Evolutionary conservation across 2,888 invertebrate genomes (phyloP), one percentile per base, ranked within the genome.

Genomic region (Gymnocheta viridis): DNA sequence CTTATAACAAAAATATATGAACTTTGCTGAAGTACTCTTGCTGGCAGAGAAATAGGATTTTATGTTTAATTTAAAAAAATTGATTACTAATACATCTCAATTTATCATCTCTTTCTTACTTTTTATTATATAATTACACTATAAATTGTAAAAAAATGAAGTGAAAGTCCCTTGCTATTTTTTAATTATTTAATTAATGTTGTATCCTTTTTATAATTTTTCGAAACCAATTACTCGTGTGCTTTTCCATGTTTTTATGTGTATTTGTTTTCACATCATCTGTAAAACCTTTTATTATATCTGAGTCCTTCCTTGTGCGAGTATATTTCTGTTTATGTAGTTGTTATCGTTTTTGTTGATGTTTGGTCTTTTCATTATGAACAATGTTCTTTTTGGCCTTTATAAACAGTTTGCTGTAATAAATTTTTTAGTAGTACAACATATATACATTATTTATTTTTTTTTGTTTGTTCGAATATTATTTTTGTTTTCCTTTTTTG

Each of bases 391-490:
- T 56, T 60, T 56, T 73, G 78, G 82, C 67, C 73, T 73, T 69
- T 74, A 58, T 74, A 82, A 82, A 74, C 69, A 79, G 62, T 79
- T 74, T 69, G 35, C 29, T 69, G 67, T 73, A 64, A 70, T 64
- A 82, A 41, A 41, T 64, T 69, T 73, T 82, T 64, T 41, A 47
- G 44, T 44, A 73, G 60, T 60, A 27, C 51, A 22, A 24, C 24
- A 24, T 2, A 19, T 32, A 60, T 49, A 51, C 10, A 41, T 27
- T 24, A n/a, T 51, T 4, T 41, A 4, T 62, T 24, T 80, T 17
- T 72, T 35, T 62, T n/a, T 64, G 1, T 74, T 49, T 60, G 49
- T 51, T 70, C 22, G 38, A 17, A n/a, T 51, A 29, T 32, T 27
- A 44, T 67, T 38, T 58, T 47, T 51, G 27, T 27, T 51, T 24